These are phyloP conservation scores for Eptatretus burgeri DNA, from an alignment of 2,113 vertebrate species.

Conservation along the genomic window DNA sequence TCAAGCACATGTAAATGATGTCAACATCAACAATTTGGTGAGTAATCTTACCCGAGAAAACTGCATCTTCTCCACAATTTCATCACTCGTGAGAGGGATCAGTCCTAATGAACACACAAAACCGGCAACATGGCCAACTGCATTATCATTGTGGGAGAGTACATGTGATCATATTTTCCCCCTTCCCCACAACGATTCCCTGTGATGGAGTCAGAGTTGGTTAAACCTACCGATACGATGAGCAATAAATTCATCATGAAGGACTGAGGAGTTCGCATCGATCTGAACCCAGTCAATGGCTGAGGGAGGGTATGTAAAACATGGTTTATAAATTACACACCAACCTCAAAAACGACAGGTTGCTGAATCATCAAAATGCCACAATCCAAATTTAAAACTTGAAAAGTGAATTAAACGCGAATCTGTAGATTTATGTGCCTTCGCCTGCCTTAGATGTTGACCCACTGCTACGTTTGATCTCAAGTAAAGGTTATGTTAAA, in stretches of 20 bases:
- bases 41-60: conserved; percentile 41
- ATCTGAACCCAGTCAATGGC: conserved; percentile 98
- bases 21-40: too few relatives aligned
- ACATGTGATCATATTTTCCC: neutral
- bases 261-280: conserved; percentile 79
- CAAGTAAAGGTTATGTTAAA: too few relatives aligned
- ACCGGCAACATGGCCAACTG: neutral
- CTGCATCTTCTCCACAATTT: conserved; percentile 89
- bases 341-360: too few relatives aligned
- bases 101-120: conserved; percentile 25
- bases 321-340: neutral
- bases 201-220: too few relatives aligned
- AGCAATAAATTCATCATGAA: conserved; percentile 89
- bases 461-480: too few relatives aligned
- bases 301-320: conserved; percentile 13
- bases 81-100: conserved; percentile 78
- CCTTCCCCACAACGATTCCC: too few relatives aligned
- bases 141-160: neutral
- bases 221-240: conserved; percentile 54
- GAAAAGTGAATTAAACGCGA: neutral
- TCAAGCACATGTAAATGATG: too few relatives aligned
- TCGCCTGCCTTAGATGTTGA: neutral
- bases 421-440: neutral
- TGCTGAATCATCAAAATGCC: too few relatives aligned
- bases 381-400: too few relatives aligned